These are phyloP conservation scores for Dermochelys coriacea DNA, from an alignment of 2,797 vertebrate species.

Conservation along the genomic window DNA sequence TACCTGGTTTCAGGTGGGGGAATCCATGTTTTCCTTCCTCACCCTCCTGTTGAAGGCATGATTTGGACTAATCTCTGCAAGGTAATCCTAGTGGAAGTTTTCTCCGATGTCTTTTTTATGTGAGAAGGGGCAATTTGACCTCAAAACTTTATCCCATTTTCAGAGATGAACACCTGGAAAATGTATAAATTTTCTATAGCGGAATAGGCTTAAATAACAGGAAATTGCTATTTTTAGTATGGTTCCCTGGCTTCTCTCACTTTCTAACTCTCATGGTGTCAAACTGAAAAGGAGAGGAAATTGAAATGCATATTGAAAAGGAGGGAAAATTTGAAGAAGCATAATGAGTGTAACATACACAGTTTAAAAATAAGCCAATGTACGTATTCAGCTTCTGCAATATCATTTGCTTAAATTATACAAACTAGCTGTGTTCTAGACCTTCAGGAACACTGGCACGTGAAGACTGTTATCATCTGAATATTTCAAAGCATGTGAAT, in stretches of 20 bases:
- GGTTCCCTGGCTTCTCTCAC: not conserved
- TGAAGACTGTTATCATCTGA: slow-evolving; percentile 3
- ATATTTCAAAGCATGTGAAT: not conserved
- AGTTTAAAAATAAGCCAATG: not conserved
- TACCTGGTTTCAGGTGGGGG: not conserved
- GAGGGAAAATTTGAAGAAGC: slow-evolving; percentile 20
- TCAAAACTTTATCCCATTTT: not conserved
- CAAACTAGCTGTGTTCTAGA: slow-evolving; percentile 4
- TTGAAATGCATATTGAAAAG: not conserved
- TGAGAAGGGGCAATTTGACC: not conserved
- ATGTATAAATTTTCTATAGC: not conserved
- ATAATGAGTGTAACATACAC: slow-evolving; percentile 18
- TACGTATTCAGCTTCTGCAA: not conserved
- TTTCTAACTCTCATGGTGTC: not conserved
- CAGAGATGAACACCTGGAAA: not conserved
- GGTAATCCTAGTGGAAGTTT: not conserved
- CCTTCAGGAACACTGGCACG: not conserved
- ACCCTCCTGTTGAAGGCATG: not conserved
- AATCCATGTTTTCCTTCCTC: not conserved
- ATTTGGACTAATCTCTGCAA: not conserved
- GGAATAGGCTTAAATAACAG: not conserved
- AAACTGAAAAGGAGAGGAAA: not conserved
- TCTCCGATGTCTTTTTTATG: not conserved
- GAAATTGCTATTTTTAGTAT: slow-evolving; percentile 5
- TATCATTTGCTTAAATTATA: slow-evolving; percentile 42